Base-by-base conservation (phyloP, 2,797 vertebrate genomes). In the Manis javanica region DNA sequence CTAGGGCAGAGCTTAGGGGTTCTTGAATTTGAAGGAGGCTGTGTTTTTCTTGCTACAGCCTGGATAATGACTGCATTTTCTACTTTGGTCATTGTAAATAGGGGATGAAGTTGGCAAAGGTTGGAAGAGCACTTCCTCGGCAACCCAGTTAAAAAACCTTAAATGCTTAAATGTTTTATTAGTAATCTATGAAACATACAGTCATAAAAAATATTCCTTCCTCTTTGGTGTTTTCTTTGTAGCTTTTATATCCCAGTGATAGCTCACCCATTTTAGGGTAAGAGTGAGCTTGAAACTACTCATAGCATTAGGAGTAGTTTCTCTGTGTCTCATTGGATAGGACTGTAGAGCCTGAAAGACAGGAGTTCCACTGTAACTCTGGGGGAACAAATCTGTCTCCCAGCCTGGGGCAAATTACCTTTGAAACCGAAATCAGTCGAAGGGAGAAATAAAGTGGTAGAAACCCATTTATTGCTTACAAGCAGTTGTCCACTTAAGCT, bases 211-310 rank as follows among this genome's bases (percentile, higher is more conserved):
- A 64, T 18, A 57, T 16, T 59, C 1, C 15, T 77, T 82, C 77
- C n/a, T 66, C 31, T 93, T 61, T 42, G 49, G 61, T 2, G 82
- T 83, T 89, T 87, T 85, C 57, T 91, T 88, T 72, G 29, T 84
- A 95, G 66, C 84, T 93, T 96, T 91, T 55, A 31, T 37, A n/a
- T 31, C 8, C 12, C n/a, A 9, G 29, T 37, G 49, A 49, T 90
- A 81, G 61, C 24, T 72, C 49, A 42, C 93, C 26, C 16, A 42
- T 61, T 88, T 84, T 68, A 37, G 29, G 51, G 34, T 87, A 53
- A 82, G 93, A 71, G 42, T 61, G 18, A 79, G 31, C 39, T 89
- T 91, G 37, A 61, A 92, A 37, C 75, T 13, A 14, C 21, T 89
- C 21, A 14, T 5, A 61, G 18, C 24, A 4, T 68, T 92, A 39